These are phyloP conservation scores for Athripsodes cinereus DNA, from an alignment of 2,888 invertebrate species.

Conservation along the genomic window DNA sequence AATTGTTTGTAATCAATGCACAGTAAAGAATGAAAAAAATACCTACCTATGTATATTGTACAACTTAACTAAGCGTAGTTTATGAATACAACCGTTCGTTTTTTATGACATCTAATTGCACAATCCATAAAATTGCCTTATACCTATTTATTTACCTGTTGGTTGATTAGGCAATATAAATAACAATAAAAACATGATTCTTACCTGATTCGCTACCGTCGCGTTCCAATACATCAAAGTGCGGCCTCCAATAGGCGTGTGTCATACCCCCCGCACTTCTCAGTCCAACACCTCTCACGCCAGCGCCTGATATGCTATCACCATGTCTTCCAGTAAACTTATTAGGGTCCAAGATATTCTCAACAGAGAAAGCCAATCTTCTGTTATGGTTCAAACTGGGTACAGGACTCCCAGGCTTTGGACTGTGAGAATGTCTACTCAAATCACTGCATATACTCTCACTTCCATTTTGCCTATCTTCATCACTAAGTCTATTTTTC, in stretches of 20 bases:
- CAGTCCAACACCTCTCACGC: slow-evolving; percentile 38
- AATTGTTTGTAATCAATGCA: too few species aligned
- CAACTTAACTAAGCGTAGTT: too few species aligned
- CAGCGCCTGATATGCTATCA: slow-evolving; percentile 39
- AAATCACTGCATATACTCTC: slow-evolving; percentile 45
- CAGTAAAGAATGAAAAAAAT: too few species aligned
- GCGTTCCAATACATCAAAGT: slow-evolving; percentile 50
- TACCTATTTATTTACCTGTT: too few species aligned
- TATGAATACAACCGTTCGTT: too few species aligned
- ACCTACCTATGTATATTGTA: too few species aligned
- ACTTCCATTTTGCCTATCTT: slow-evolving; percentile 32
- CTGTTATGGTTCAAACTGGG: slow-evolving; percentile 25
- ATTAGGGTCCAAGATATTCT: slow-evolving; percentile 85
- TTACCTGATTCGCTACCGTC: slow-evolving; percentile 50
- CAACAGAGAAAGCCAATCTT: slow-evolving; percentile 74
- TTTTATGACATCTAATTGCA: too few species aligned
- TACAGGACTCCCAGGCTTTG: slow-evolving; percentile 30
- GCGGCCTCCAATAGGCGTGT: slow-evolving; percentile 51
- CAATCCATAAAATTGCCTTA: too few species aligned
- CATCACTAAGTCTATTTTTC: slow-evolving; percentile 13
- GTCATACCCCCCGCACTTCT: slow-evolving; percentile 45
- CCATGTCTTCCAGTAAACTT: slow-evolving; percentile 73
- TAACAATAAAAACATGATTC: too few species aligned
- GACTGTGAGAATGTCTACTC: slow-evolving; percentile 37
- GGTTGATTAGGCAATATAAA: too few species aligned